Percentiles rank a stretch among this genome's conserved stretches.
phyloP scores from a whole-genome alignment of 2,113 vertebrate species.

The Phodopus roborovskii region DNA sequence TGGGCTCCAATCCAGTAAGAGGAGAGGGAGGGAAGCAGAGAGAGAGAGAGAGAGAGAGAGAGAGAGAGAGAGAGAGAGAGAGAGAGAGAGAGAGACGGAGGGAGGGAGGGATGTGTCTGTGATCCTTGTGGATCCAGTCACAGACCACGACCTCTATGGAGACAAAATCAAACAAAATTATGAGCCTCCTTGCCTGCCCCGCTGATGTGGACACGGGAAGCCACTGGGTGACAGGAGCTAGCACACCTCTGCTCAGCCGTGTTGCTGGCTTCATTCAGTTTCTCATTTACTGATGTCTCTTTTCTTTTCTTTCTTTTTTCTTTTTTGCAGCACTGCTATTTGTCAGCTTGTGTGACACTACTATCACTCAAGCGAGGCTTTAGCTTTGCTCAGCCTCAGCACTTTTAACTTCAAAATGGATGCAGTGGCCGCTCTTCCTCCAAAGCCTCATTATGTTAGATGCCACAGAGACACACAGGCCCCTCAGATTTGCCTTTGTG shows the following conservation, averaged over 20 bases:
- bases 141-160: neutral
- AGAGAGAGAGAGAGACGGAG: no score
- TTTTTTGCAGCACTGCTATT: neutral
- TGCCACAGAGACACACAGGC: neutral
- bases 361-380: neutral
- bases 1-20: neutral
- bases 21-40: neutral
- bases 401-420: neutral
- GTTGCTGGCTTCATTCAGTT: no score
- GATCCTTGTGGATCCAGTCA: neutral
- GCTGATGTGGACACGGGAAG: no score
- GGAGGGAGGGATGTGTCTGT: neutral
- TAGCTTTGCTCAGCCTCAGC: neutral
- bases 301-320: neutral
- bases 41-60: no score
- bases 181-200: no score
- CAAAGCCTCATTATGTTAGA: neutral
- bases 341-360: neutral
- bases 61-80: no score
- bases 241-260: neutral
- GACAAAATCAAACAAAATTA: neutral
- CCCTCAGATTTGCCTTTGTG: neutral
- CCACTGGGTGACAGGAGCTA: rapidly evolving
- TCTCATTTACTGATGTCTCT: neutral
- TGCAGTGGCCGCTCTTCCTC: neutral